Base-by-base conservation (phyloP, 2,888 invertebrate genomes). In the Meteorus colon region DNA sequence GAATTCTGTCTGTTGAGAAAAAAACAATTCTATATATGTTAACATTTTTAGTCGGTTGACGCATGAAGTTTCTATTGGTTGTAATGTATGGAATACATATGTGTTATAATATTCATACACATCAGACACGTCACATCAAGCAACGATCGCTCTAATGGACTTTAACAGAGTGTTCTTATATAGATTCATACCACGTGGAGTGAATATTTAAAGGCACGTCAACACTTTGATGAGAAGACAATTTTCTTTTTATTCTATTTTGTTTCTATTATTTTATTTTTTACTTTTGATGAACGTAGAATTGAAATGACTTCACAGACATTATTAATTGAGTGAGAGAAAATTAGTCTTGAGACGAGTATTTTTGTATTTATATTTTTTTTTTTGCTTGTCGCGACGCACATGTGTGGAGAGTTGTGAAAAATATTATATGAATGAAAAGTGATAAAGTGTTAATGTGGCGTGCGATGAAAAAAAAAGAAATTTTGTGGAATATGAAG, bases 111-210 rank as follows among this genome's bases (percentile, higher is more conserved):
- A 10, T 59, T 19, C 19, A 41, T 41, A 41, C 41, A 41, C 41
- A 41, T 41, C 62, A 24, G 14, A 62, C 27, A 27, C 16, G 29
- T 41, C 41, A 62, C 31, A 29, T 62, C 62, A 16, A 24, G 4
- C 62, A 62, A 62, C 29, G 62, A 62, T 62, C 62, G 62, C 29
- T 62, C 62, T 62, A 62, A 62, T 62, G 62, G 62, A 62, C 62
- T 62, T 27, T 27, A 62, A 62, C 62, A 62, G 19, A 62, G 62
- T 62, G 62, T 62, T 62, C 29, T 29, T 62, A 62, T 27, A 62
- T 62, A 62, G 62, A 62, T 62, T 62, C 62, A 16, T 41, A 41
- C 62, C 62, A 62, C 62, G 62, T 62, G 62, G 62, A 62, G 29
- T 62, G 62, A 62, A 62, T 62, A 16, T 62, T 31, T 29, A 62